phyloP scores from a whole-genome alignment of 2,113 vertebrate genomes.

The Baryphthengus martii region DNA sequence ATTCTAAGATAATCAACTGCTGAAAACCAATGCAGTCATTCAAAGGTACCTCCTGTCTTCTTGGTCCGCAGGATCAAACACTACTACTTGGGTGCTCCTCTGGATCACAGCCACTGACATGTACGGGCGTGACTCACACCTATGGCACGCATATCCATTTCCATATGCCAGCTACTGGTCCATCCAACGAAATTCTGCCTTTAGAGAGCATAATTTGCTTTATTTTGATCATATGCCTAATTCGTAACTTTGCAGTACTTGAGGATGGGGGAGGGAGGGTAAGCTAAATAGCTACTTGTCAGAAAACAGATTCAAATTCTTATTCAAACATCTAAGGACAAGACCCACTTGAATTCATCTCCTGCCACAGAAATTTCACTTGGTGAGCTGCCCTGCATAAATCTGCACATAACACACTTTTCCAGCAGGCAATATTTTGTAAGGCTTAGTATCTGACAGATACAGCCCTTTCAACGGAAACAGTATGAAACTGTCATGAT shows the following conservation, averaged over 20 bases:
- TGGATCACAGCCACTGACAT: neutral
- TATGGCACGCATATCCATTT: fast-evolving
- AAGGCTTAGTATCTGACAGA: conserved; percentile 46
- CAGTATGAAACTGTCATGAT: conserved; percentile 51
- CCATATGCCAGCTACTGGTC: neutral
- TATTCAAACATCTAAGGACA: conserved; percentile 12
- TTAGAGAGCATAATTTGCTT: neutral
- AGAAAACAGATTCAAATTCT: neutral
- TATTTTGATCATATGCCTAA: neutral
- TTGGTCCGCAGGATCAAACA: neutral
- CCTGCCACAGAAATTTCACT: neutral
- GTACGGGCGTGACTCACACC: neutral
- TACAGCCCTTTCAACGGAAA: conserved; percentile 56
- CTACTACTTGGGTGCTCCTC: neutral
- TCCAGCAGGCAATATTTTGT: conserved; percentile 49
- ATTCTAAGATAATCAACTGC: neutral
- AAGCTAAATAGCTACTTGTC: neutral
- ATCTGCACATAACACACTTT: conserved; percentile 18
- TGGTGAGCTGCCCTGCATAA: conserved; percentile 43
- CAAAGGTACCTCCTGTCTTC: neutral
- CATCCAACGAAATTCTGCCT: neutral
- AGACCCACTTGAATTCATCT: conserved; percentile 28
- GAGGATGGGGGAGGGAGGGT: neutral
- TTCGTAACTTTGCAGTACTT: neutral
- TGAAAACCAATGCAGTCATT: neutral